A percentile compares a stretch with the other conserved stretches of the same genome.
These are phyloP conservation scores for Prosopocoilus inquinatus DNA, from an alignment of 2,888 invertebrate genomes.

Conservation along the genomic window DNA sequence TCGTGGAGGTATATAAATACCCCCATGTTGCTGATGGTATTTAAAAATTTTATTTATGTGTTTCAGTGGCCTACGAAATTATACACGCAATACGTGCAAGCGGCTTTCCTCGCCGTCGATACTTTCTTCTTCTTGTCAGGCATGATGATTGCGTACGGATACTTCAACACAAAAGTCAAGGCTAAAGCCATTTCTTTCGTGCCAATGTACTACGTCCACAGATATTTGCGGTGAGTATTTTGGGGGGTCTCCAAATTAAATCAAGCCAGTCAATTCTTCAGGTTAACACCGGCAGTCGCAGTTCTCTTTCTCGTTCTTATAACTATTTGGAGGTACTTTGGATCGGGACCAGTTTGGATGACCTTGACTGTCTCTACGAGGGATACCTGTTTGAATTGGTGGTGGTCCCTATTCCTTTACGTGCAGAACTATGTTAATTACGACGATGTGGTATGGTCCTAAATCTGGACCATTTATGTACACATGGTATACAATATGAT, in stretches of 20 bases:
- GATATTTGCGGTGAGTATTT: neutral
- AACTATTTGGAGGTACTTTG: constrained; percentile 9
- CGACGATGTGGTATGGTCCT: constrained; percentile 12
- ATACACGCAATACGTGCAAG: neutral
- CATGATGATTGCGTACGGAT: constrained; percentile 1
- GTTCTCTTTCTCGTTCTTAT: constrained; percentile 13
- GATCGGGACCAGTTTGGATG: constrained; percentile 11
- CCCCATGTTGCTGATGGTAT: neutral
- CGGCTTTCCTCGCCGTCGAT: neutral
- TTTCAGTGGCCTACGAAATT: neutral
- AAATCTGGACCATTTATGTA: no score
- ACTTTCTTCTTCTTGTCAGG: neutral
- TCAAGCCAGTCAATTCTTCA: neutral
- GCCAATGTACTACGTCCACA: neutral
- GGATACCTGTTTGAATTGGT: constrained; percentile 13
- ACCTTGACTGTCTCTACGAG: neutral
- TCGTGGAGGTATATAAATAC: constrained; percentile 7
- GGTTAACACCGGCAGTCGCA: constrained; percentile 17
- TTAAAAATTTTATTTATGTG: neutral
- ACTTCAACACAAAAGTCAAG: neutral
- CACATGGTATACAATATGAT: no score
- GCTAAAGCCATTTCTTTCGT: neutral
- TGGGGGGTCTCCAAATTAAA: no score
- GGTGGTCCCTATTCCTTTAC: constrained; percentile 18
- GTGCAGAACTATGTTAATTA: constrained; percentile 20